Evolutionary conservation across 2,113 vertebrate genomes (phyloP), one percentile per base, ranked within the genome.

Genomic region (Hiodon tergisus): DNA sequence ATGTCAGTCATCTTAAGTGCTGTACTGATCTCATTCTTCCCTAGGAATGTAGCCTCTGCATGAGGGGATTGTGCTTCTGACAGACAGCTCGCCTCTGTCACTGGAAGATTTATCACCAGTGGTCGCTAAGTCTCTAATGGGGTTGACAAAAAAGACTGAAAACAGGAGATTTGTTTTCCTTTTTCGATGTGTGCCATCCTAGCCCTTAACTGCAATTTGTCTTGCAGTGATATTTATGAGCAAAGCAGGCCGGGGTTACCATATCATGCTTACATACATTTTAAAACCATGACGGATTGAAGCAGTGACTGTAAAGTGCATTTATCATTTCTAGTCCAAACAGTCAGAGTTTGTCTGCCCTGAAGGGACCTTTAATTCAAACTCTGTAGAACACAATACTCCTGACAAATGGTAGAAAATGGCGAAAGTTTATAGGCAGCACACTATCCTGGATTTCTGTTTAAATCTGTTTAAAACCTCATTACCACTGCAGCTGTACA

Each of bases 201-300:
- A 11, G 6, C 75, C 71, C 74, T 69, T 84, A 83, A 84, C 83
- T 81, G 10, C 83, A 83, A 81, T 85, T 87, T 86, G 86, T 89
- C 82, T 79, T 78, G 62, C 77, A 46, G 77, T 65, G 76, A 86
- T 79, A 86, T 84, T 83, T 79, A 86, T 85, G 83, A 81, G 71
- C 53, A 80, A 46, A 78, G 78, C 70, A 77, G 79, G 77, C 80
- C 80, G 78, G 79, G 71, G 73, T 62, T 47, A 67, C 51, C 68
- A 78, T 77, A 77, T 84, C 78, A 77, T 79, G 63, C 79, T 78
- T 73, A 79, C 59, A 47, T 66, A 4, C 47, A 77, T 75, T 82
- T 79, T 52, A 71, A 76, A 75, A 78, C 67, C 51, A 74, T 81
- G 70, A 80, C 75, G 78, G 81, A 85, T 81, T 16, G 0, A 52